A percentile compares a stretch with the other conserved stretches of the same genome.
Evolutionary conservation across 1,140 invertebrate species (phyloP).

Genomic region (Plutomurus gul): DNA sequence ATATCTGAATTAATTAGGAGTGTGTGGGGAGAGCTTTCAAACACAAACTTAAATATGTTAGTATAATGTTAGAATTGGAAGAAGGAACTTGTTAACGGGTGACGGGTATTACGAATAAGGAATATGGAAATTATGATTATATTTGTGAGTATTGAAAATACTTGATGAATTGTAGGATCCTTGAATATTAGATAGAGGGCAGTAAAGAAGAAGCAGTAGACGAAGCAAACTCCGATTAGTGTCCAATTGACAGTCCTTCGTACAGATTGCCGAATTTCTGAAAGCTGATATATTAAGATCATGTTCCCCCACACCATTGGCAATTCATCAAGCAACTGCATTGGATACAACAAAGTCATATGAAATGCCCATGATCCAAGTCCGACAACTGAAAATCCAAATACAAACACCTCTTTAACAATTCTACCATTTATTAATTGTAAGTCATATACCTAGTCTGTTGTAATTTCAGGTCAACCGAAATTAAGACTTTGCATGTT

Average conservation of each 20-base stretch:
- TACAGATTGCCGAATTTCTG: constrained; percentile 51
- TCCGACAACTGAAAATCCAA: constrained; percentile 57
- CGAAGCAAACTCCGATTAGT: constrained; percentile 51
- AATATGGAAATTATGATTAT: not conserved
- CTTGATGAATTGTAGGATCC: constrained; percentile 56
- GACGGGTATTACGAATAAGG: not conserved
- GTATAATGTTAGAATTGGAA: not conserved
- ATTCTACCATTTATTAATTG: too few species aligned
- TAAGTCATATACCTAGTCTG: too few species aligned
- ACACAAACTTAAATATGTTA: not conserved
- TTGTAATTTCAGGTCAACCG: too few species aligned
- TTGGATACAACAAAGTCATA: constrained; percentile 61
- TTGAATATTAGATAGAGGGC: constrained; percentile 56
- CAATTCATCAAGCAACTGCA: constrained; percentile 59
- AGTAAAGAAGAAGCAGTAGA: constrained; percentile 56
- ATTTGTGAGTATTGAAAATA: not conserved
- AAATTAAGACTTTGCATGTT: too few species aligned
- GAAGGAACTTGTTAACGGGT: not conserved
- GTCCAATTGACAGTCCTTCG: constrained; percentile 52
- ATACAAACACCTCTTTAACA: not conserved
- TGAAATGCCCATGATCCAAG: constrained; percentile 62
- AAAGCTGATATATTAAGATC: constrained; percentile 52
- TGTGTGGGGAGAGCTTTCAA: too few species aligned
- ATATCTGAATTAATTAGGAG: too few species aligned
- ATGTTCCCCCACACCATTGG: constrained; percentile 50